Percentiles rank a stretch among this genome's conserved stretches.
phyloP scores from a whole-genome alignment of 2,113 vertebrate species.

The Canis aureus region DNA sequence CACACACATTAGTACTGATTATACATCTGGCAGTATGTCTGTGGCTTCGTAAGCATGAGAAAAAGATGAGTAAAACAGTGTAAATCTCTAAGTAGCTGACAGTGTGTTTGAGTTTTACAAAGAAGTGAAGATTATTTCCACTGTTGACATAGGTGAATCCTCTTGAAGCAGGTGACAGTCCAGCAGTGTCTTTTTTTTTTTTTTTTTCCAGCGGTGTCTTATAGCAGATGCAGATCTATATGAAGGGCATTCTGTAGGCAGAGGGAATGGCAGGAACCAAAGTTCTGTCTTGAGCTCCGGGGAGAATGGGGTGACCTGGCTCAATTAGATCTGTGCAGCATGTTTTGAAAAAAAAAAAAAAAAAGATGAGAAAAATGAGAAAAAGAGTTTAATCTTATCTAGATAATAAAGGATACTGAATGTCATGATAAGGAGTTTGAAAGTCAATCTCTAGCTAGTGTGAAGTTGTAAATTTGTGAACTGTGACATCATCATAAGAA shows the following conservation, averaged over 20 bases:
- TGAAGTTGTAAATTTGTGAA: conserved; percentile 5
- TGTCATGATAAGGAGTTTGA: conserved; percentile 11
- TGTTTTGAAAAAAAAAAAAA: background rate
- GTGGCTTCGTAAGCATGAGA: background rate
- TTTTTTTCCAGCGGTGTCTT: background rate
- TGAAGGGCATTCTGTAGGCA: background rate
- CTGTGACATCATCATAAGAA: conserved; percentile 21
- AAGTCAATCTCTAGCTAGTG: background rate
- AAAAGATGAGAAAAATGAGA: background rate
- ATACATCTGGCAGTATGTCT: background rate
- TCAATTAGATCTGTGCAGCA: background rate
- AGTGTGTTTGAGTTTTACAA: background rate
- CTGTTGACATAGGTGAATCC: background rate
- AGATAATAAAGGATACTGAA: conserved; percentile 4
- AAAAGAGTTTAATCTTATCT: background rate
- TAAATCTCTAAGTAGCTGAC: background rate
- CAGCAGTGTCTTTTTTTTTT: background rate
- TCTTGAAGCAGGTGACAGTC: background rate
- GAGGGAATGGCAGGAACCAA: background rate
- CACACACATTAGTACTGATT: background rate
- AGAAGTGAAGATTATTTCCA: background rate
- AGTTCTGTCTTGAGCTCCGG: background rate
- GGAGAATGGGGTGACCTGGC: background rate
- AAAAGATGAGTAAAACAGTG: background rate
- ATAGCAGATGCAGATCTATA: background rate